Evolutionary conservation across 92 coral and sea anemone genomes (phyloP).

Genomic region (Pocillopora meandrina): DNA sequence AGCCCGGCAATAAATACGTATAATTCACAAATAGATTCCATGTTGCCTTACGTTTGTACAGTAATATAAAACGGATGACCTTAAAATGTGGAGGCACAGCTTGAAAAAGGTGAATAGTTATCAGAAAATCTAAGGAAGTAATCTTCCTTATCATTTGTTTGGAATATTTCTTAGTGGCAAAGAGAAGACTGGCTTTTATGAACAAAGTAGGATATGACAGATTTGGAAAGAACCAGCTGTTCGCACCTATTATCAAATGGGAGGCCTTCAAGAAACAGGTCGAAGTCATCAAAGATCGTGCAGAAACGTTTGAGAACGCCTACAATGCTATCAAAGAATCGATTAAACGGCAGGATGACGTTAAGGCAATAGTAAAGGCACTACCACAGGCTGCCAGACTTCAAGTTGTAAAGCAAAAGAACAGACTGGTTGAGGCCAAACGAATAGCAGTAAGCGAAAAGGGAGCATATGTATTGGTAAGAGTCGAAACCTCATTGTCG

Average conservation of each 20-base stretch:
- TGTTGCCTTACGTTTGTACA: no score
- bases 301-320: no score
- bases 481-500: background rate
- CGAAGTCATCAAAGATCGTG: no score
- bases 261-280: background rate
- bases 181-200: conserved; percentile 2
- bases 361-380: background rate
- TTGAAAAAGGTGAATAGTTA: no score
- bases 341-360: background rate
- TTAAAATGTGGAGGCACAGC: no score
- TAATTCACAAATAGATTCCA: no score
- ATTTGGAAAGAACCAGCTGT: conserved; percentile 11
- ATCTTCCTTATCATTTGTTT: background rate
- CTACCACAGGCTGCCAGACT: background rate
- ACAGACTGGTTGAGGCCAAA: background rate
- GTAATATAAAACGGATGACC: no score
- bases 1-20: no score
- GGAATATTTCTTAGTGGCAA: background rate
- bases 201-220: conserved; percentile 11
- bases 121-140: no score
- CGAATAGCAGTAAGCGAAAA: conserved; percentile 11
- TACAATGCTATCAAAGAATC: background rate
- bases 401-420: conserved; percentile 1
- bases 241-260: conserved; percentile 24
- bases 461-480: conserved; percentile 8